Evolutionary conservation across 2,888 invertebrate species (phyloP).

Genomic region (Hydroisotoma schaefferi): DNA sequence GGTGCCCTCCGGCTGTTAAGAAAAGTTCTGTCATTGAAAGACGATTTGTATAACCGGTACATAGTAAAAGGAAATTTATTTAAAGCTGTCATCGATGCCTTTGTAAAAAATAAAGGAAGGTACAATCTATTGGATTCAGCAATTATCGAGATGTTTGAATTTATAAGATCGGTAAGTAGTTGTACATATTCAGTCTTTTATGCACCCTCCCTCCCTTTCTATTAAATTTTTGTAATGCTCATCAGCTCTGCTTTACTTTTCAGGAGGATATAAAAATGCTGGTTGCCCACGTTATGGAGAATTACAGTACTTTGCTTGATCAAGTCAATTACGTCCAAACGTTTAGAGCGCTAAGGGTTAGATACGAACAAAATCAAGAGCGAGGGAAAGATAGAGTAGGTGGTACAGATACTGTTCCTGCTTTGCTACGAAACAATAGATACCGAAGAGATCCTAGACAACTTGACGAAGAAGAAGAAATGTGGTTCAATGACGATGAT

Average conservation of each 20-base stretch:
- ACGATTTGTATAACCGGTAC: constrained; percentile 97
- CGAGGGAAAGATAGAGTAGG: constrained; percentile 71
- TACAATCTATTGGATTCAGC: constrained; percentile 99
- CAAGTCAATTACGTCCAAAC: constrained; percentile 97
- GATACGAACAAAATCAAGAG: constrained; percentile 89
- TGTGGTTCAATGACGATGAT: constrained; percentile 98
- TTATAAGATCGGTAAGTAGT: constrained; percentile 73
- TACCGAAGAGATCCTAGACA: constrained; percentile 89
- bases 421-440: constrained; percentile 73
- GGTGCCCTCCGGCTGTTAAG: constrained; percentile 95
- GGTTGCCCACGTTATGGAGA: constrained; percentile 91
- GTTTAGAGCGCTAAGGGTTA: constrained; percentile 83
- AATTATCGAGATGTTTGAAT: constrained; percentile 98
- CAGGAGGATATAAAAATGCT: constrained; percentile 83
- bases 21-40: constrained; percentile 93
- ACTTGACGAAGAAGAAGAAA: constrained; percentile 95
- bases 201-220: constrained; percentile 2
- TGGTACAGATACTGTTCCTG: constrained; percentile 58
- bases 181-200: not conserved
- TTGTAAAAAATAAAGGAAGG: constrained; percentile 91
- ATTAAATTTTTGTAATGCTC: not conserved
- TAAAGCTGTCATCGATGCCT: constrained; percentile 92
- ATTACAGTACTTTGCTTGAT: constrained; percentile 89
- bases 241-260: constrained; percentile 47
- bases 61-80: constrained; percentile 92